These are phyloP conservation scores for Drosophila parthenogenetica DNA, from an alignment of 2,888 invertebrate genomes.

Conservation along the genomic window DNA sequence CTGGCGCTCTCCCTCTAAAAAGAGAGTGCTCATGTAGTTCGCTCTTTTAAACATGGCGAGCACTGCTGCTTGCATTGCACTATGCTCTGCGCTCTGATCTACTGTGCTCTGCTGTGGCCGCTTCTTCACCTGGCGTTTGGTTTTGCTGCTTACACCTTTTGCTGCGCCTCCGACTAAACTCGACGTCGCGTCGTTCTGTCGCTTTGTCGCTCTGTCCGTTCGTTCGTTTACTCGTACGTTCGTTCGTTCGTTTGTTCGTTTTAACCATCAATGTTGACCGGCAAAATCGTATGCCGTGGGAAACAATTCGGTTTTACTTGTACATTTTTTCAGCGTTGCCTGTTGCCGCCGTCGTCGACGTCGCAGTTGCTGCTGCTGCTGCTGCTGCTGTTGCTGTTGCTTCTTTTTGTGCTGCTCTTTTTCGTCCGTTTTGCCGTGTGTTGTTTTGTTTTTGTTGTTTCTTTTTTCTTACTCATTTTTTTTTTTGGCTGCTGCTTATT, in stretches of 20 bases:
- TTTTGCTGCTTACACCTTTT: slow-evolving; percentile 73
- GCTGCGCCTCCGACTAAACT: slow-evolving; percentile 51
- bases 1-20: slow-evolving; percentile 18
- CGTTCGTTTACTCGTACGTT: slow-evolving; percentile 34
- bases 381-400: slow-evolving; percentile 53
- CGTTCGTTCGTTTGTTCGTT: slow-evolving; percentile 56
- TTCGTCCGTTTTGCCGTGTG: slow-evolving; percentile 72
- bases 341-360: slow-evolving; percentile 59
- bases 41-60: slow-evolving; percentile 68
- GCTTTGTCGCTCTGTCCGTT: slow-evolving; percentile 44
- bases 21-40: slow-evolving; percentile 4
- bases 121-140: slow-evolving; percentile 79
- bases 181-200: slow-evolving; percentile 35
- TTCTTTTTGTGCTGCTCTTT: slow-evolving; percentile 72
- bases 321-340: slow-evolving; percentile 71
- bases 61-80: slow-evolving; percentile 54
- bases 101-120: slow-evolving; percentile 36
- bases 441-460: slow-evolving; percentile 61
- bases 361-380: slow-evolving; percentile 37
- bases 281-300: slow-evolving; percentile 86
- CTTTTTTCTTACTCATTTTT: slow-evolving; percentile 30
- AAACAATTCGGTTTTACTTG: slow-evolving; percentile 86
- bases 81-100: slow-evolving; percentile 22
- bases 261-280: slow-evolving; percentile 85
- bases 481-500: slow-evolving; percentile 70